Percentiles rank a stretch among this genome's conserved stretches.
Evolutionary conservation across 2,113 vertebrate species (phyloP).

Genomic region (Egretta garzetta): DNA sequence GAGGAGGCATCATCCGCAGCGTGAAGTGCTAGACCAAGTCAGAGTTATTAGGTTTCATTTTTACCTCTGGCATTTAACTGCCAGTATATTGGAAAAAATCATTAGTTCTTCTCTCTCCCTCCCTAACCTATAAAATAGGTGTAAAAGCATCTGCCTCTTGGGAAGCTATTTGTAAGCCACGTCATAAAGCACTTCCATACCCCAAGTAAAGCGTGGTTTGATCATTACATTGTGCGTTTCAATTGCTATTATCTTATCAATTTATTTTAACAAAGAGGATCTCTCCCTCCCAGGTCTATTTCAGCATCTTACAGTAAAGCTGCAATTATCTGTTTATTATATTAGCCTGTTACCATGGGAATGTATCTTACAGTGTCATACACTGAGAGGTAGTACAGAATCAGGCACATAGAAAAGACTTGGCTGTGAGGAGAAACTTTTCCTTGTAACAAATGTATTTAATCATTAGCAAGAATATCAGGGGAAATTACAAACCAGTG

Average conservation of each 20-base stretch:
- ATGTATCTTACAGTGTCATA: background rate
- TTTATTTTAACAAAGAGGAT: constrained; percentile 22
- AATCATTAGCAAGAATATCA: background rate
- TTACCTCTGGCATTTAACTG: background rate
- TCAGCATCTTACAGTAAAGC: constrained; percentile 6
- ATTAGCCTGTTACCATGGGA: constrained; percentile 3
- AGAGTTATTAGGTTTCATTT: background rate
- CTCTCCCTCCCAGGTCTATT: background rate
- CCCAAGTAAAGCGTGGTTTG: background rate
- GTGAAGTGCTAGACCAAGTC: background rate
- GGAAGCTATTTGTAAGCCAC: constrained; percentile 5
- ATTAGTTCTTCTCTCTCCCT: background rate
- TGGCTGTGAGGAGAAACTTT: background rate
- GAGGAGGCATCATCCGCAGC: background rate
- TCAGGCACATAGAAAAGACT: background rate
- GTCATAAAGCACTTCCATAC: constrained; percentile 3
- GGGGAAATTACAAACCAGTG: constrained; percentile 4
- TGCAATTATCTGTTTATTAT: constrained; percentile 6
- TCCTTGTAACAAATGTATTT: background rate
- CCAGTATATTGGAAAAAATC: background rate
- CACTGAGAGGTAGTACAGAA: background rate
- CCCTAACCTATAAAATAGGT: constrained; percentile 11
- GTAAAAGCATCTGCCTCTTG: background rate
- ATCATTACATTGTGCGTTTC: background rate
- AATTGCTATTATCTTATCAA: background rate